Evolutionary conservation across 2,888 invertebrate species (phyloP).

Genomic region (Tachina lurida): DNA sequence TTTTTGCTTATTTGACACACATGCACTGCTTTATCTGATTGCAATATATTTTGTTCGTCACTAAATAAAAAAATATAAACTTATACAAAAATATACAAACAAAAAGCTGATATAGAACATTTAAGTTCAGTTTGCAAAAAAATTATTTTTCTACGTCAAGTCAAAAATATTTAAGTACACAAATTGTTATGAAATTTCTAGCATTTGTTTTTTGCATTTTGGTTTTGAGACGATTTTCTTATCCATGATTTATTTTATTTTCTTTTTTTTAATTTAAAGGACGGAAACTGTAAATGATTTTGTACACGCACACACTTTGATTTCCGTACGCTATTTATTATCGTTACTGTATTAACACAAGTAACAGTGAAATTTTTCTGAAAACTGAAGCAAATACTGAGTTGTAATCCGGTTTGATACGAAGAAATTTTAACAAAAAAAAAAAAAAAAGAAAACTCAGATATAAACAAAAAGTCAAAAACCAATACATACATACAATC

Average conservation of each 20-base stretch:
- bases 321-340: not conserved
- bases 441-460: not conserved
- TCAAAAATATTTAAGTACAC: not conserved
- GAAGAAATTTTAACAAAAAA: too few species aligned
- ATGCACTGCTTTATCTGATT: conserved; percentile 24
- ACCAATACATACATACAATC: too few species aligned
- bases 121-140: not conserved
- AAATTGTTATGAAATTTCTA: not conserved
- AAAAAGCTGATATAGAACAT: not conserved
- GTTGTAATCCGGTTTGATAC: conserved; percentile 41
- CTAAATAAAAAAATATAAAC: not conserved
- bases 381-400: conserved; percentile 53
- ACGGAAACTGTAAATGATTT: conserved; percentile 50
- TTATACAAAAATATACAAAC: not conserved
- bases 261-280: conserved; percentile 28
- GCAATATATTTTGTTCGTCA: not conserved
- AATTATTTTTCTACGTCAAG: not conserved
- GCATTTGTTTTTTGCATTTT: not conserved
- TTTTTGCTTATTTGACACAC: conserved; percentile 36
- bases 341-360: conserved; percentile 45
- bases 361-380: conserved; percentile 58
- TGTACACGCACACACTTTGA: conserved; percentile 41
- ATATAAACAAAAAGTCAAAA: conserved; percentile 30
- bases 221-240: conserved; percentile 4
- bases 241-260: not conserved